These are phyloP conservation scores for Rhinoderma darwinii DNA, from an alignment of 2,113 vertebrate species.

Conservation along the genomic window DNA sequence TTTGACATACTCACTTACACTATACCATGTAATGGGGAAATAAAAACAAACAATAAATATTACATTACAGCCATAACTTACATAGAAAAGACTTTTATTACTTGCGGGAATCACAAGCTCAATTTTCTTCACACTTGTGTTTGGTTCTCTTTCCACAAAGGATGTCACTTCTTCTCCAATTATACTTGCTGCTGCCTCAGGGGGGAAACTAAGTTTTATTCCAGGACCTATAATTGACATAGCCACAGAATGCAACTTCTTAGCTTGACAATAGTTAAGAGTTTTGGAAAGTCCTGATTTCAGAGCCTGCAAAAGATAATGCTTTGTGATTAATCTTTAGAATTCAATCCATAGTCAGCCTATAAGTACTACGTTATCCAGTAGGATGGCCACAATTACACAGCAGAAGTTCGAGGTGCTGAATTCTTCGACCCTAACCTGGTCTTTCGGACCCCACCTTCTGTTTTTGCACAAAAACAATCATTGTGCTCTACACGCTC, in stretches of 20 bases:
- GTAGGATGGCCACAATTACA: too few species aligned
- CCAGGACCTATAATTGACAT: background rate
- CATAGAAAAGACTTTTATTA: background rate
- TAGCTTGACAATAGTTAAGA: background rate
- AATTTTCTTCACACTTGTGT: conserved; percentile 54
- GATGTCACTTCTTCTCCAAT: conserved; percentile 63
- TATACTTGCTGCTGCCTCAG: background rate
- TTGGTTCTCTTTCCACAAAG: conserved; percentile 55
- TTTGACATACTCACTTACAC: too few species aligned
- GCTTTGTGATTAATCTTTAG: too few species aligned
- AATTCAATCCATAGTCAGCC: background rate
- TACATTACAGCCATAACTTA: background rate
- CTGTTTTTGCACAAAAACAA: too few species aligned
- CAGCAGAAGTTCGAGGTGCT: too few species aligned
- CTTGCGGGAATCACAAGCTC: conserved; percentile 63
- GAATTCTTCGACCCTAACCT: too few species aligned
- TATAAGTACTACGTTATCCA: too few species aligned
- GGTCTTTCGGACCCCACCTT: too few species aligned
- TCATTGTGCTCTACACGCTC: too few species aligned
- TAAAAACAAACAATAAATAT: too few species aligned
- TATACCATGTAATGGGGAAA: too few species aligned
- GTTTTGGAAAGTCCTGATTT: background rate
- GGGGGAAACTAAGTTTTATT: background rate
- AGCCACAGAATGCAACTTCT: background rate
- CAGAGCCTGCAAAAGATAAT: background rate